Evolutionary conservation across 2,888 invertebrate genomes (phyloP), one percentile per base, ranked within the genome.

Genomic region (Acrocera orbiculus): DNA sequence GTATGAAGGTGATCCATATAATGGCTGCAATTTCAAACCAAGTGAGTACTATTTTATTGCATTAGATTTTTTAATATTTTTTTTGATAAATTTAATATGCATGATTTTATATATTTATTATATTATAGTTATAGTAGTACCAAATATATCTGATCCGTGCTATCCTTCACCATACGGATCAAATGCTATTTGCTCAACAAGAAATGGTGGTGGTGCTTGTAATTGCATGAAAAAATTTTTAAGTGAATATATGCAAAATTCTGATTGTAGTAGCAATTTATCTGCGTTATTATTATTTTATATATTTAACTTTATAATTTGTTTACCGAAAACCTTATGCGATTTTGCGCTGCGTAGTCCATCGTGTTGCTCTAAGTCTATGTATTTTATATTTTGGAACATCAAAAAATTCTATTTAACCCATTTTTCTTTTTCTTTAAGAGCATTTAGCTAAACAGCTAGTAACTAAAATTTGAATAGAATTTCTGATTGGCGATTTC

Each of bases 221-320:
- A 67, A 71, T 41, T 87, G 86, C 61, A 62, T 81, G 42, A 69
- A 75, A 37, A 81, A 82, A 48, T 86, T 82, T 56, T 77, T 74
- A 48, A 86, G 87, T 32, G 83, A 87, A 66, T 87, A 87, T 55
- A 74, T 83, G n/a, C 69, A 79, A 45, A 86, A 86, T 55, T 73
- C 78, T 7, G 86, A 89, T 49, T 89, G 87, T 58, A 65, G 73
- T 5, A 69, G 69, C 49, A 69, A 73, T 44, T n/a, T n/a, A n/a
- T n/a, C n/a, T n/a, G n/a, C n/a, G n/a, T n/a, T n/a, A n/a, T n/a
- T n/a, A n/a, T n/a, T n/a, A n/a, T n/a, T n/a, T n/a, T n/a, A n/a
- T n/a, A n/a, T n/a, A n/a, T n/a, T n/a, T n/a, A n/a, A n/a, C n/a
- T n/a, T n/a, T n/a, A n/a, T n/a, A n/a, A n/a, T n/a, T n/a, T n/a